A percentile compares a stretch with the other conserved stretches of the same genome.
These are phyloP conservation scores for Chrysolina oricalcia DNA, from an alignment of 2,888 invertebrate genomes.

Conservation along the genomic window DNA sequence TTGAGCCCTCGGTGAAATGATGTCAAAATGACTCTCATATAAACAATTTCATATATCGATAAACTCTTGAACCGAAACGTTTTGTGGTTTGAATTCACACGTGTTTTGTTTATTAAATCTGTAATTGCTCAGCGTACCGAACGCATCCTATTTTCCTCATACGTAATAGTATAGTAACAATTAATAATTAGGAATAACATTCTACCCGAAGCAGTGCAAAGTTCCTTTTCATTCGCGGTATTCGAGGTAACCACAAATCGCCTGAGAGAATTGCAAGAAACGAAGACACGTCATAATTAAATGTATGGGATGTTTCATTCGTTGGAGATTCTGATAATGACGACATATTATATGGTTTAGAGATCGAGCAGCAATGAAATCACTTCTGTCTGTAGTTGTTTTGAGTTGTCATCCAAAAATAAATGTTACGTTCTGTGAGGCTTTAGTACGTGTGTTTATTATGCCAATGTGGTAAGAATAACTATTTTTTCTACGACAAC, in stretches of 20 bases:
- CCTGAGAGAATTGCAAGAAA: background rate
- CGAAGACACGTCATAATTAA: background rate
- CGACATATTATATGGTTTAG: background rate
- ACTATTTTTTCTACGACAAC: no score
- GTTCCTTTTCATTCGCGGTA: background rate
- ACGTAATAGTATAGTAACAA: background rate
- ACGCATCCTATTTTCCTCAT: background rate
- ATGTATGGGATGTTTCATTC: background rate
- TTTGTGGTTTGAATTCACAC: conserved; percentile 2
- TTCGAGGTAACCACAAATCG: background rate
- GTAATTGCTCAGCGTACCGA: background rate
- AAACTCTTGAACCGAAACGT: background rate
- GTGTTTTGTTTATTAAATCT: background rate
- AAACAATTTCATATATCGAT: no score
- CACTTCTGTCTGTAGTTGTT: background rate
- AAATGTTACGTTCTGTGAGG: background rate
- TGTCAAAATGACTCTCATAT: no score
- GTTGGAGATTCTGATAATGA: background rate
- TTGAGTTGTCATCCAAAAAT: background rate
- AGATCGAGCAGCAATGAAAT: background rate
- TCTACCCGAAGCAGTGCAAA: background rate
- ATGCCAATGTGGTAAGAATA: no score
- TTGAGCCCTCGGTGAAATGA: no score
- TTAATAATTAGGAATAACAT: background rate
- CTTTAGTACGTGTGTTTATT: no score